Conservation (phyloP, 37 sponge, comb jelly and placozoan species). For the Oscarella lobularis region DNA sequence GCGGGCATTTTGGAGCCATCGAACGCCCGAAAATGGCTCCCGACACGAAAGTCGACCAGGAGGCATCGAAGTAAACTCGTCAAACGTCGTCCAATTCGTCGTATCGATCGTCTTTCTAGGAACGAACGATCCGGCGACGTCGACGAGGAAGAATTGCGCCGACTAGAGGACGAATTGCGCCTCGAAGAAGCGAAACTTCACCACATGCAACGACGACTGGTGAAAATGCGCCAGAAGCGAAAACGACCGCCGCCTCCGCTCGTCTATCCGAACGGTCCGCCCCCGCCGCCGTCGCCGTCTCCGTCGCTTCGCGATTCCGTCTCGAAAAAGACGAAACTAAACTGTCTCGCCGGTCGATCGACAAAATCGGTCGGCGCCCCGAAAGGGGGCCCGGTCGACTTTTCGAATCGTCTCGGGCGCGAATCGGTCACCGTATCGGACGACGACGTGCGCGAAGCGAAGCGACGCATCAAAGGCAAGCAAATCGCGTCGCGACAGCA, state of each 20-base stretch:
- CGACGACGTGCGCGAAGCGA: not conserved
- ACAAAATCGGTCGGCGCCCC: not conserved
- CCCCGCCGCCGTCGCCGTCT: not conserved
- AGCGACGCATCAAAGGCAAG: not conserved
- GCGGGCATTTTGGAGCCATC: too few species aligned
- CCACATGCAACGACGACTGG: not conserved
- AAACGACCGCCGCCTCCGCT: conserved; percentile 1
- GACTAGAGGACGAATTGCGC: not conserved
- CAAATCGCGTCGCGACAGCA: not conserved
- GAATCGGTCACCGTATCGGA: not conserved
- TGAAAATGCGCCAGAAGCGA: not conserved
- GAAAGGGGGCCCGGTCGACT: not conserved
- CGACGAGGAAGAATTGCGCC: not conserved
- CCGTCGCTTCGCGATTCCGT: not conserved
- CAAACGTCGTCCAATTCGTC: too few species aligned
- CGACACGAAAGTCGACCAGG: too few species aligned
- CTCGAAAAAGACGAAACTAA: not conserved
- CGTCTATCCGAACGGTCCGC: not conserved
- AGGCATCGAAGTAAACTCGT: too few species aligned
- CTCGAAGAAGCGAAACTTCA: not conserved
- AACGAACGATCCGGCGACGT: too few species aligned
- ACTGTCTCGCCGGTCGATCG: not conserved
- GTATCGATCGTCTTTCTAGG: too few species aligned
- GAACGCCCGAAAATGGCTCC: too few species aligned
- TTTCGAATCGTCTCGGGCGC: too few species aligned